Evolutionary conservation across 2,113 vertebrate species (phyloP).

Genomic region (Onychostruthus taczanowskii): DNA sequence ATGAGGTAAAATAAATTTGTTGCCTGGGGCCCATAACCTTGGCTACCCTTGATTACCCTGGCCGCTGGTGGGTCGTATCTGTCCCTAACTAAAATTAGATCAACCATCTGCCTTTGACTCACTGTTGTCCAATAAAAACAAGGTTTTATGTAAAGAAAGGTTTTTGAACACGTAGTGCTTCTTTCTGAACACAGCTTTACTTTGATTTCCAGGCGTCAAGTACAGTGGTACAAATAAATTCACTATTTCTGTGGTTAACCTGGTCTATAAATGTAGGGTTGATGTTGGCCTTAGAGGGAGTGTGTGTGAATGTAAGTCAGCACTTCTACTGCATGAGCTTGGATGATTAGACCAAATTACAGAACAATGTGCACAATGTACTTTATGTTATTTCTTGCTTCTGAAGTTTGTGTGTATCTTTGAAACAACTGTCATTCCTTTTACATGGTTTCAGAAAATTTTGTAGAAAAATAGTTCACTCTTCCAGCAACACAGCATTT

Average conservation of each 20-base stretch:
- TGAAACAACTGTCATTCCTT: neutral
- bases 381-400: neutral
- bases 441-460: neutral
- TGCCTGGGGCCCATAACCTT: conserved; percentile 30
- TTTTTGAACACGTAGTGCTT: conserved; percentile 2
- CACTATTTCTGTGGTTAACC: neutral
- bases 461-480: neutral
- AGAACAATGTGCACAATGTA: neutral
- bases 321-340: neutral
- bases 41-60: conserved; percentile 36
- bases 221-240: conserved; percentile 7
- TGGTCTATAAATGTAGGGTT: conserved; percentile 3
- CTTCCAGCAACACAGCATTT: neutral
- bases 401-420: neutral
- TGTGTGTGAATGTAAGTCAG: neutral
- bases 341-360: neutral
- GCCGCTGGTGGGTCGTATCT: conserved; percentile 14
- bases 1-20: conserved; percentile 77
- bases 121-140: conserved; percentile 43
- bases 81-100: conserved; percentile 64
- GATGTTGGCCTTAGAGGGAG: neutral
- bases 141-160: conserved; percentile 44
- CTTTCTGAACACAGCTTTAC: conserved; percentile 22
- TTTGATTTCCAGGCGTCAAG: conserved; percentile 19
- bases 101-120: conserved; percentile 47